Evolutionary conservation across 2,888 invertebrate species (phyloP).

Genomic region (Trissolcus japonicus): DNA sequence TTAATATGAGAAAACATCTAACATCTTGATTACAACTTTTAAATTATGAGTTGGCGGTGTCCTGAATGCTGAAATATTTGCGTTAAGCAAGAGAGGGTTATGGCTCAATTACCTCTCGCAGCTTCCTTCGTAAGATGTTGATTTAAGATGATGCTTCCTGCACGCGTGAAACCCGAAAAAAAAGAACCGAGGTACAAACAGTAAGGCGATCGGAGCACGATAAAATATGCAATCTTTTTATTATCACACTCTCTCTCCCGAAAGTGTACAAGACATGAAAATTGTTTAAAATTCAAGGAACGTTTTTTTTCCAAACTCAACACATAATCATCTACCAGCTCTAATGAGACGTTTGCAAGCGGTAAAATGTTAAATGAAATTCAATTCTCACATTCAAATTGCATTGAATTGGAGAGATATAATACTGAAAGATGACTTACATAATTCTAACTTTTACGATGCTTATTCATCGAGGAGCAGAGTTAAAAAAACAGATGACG

Average conservation of each 20-base stretch:
- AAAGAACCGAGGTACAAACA: conserved; percentile 1
- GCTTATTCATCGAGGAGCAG: background rate
- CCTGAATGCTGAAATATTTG: conserved; percentile 71
- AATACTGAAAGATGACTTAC: no score
- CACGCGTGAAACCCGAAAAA: conserved; percentile 43
- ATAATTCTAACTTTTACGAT: conserved; percentile 2
- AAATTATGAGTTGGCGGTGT: conserved; percentile 67
- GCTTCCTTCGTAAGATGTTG: conserved; percentile 70
- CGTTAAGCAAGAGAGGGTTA: conserved; percentile 70
- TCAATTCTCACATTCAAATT: conserved; percentile 33
- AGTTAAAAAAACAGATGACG: background rate
- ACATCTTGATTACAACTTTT: conserved; percentile 71
- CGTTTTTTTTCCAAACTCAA: no score
- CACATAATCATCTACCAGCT: no score
- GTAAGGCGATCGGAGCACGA: conserved; percentile 33
- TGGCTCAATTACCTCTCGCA: conserved; percentile 74
- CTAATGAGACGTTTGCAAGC: conserved; percentile 1
- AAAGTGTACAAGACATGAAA: no score
- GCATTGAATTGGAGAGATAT: no score
- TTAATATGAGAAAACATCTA: background rate
- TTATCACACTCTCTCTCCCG: background rate
- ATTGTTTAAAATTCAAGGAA: no score
- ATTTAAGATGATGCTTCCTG: conserved; percentile 67
- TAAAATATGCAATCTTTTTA: conserved; percentile 35
- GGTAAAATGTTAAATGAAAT: background rate